Evolutionary conservation across 2,797 vertebrate genomes (phyloP), one percentile per base, ranked within the genome.

Genomic region (Zalophus californianus): DNA sequence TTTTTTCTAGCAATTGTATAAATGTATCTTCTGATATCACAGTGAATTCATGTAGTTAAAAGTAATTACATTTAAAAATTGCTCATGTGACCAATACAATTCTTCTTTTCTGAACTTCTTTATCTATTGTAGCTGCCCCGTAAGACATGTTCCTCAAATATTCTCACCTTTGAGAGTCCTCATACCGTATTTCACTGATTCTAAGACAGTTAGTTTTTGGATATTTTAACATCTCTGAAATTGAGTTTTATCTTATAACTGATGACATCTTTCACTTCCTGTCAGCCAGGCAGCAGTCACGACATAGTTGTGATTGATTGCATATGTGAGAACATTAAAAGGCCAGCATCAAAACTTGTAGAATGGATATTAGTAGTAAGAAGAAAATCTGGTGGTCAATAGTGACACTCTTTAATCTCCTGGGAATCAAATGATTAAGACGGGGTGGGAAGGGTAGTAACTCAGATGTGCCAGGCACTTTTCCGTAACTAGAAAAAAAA

Each of bases 201-300:
- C 60, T 56, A 50, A 79, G 32, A 84, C 35, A 88, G 14, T 88
- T 18, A 20, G 38, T 60, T 73, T 72, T 90, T 66, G 48, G 12
- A 92, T 18, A 72, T 66, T 80, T 92, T 84, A 95, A 79, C 48
- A 82, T 58, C 38, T 84, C 48, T 86, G 73, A 89, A 92, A 50
- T 35, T 95, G 86, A 50, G 44, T 80, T 84, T 90, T 89, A 21
- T 72, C 35, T 92, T 85, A 68, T 80, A 90, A 77, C 20, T 93
- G 52, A 87, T 91, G 83, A 87, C 25, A 93, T 60, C 48, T 77
- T 86, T 60, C 5, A 80, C 23, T 12, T 60, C 35, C 52, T 68
- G 52, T 83, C 54, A 56, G 62, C 20, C 32, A 83, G 48, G 41
- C 32, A 64, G 27, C 9, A 32, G 52, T 87, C 60, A 78, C 38